Conservation (phyloP, 2,888 invertebrate species). For the Drosophila recens region DNA sequence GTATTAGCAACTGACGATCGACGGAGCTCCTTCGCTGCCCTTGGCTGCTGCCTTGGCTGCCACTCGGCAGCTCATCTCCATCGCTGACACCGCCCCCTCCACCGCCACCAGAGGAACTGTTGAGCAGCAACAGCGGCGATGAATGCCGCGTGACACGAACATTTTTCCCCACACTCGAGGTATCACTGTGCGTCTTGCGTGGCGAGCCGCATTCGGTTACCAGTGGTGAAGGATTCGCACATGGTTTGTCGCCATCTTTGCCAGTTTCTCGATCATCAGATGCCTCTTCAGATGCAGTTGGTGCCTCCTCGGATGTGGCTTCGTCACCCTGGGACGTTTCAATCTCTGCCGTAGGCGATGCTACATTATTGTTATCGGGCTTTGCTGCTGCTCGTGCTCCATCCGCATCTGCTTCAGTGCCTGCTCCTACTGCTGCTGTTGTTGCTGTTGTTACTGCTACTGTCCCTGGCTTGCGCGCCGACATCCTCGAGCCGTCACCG, state of each 20-base stretch:
- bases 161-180: conserved; percentile 35
- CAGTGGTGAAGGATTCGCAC: conserved; percentile 2
- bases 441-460: conserved; percentile 20
- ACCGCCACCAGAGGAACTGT: conserved; percentile 21
- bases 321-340: conserved; percentile 19
- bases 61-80: conserved; percentile 46
- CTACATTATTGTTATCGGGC: conserved; percentile 36
- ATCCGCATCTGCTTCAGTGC: conserved; percentile 1
- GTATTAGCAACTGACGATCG: conserved; percentile 59
- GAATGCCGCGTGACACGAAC: conserved; percentile 77
- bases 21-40: conserved; percentile 59
- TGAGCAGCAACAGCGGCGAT: conserved; percentile 66
- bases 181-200: conserved; percentile 33
- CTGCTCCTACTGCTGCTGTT: conserved; percentile 5
- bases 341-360: conserved; percentile 31
- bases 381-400: conserved; percentile 23
- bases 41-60: conserved; percentile 14
- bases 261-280: conserved; percentile 23
- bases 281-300: conserved; percentile 28
- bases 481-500: conserved; percentile 69
- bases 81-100: conserved; percentile 37
- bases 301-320: background rate
- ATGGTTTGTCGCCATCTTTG: conserved; percentile 2
- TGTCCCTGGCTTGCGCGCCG: conserved; percentile 62
- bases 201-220: conserved; percentile 32